A percentile compares a stretch with the other conserved stretches of the same genome.
Conservation (phyloP, 2,113 vertebrate genomes). For the Cyphomyrus plagiostoma region DNA sequence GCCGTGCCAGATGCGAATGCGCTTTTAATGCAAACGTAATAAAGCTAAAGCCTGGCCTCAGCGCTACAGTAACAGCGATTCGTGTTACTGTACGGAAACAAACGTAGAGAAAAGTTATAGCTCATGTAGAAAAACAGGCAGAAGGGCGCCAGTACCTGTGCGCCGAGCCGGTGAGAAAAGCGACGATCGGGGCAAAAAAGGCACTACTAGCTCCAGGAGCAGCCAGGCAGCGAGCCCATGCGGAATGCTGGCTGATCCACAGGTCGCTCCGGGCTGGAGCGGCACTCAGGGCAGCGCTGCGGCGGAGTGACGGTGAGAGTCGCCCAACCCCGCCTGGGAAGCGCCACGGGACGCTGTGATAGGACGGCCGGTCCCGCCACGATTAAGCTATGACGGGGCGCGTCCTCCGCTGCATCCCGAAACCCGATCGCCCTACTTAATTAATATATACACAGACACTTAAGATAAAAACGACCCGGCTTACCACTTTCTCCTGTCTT, state of each 20-base stretch:
- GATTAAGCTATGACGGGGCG: constrained; percentile 30
- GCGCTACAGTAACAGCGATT: not conserved
- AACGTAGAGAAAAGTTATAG: not conserved
- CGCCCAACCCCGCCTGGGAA: constrained; percentile 27
- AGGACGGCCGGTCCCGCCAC: constrained; percentile 39
- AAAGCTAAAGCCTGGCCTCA: not conserved
- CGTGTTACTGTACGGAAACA: not conserved
- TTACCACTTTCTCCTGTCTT: not conserved
- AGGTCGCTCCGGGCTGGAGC: not conserved
- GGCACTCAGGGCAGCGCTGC: not conserved
- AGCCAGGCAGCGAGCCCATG: not conserved
- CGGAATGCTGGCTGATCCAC: not conserved
- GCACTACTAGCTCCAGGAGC: not conserved
- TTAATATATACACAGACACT: not conserved
- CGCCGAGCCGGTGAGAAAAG: not conserved
- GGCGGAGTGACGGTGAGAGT: constrained; percentile 46
- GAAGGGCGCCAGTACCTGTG: not conserved
- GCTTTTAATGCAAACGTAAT: not conserved
- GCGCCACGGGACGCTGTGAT: constrained; percentile 44
- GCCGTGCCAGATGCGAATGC: not conserved
- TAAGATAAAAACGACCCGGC: not conserved
- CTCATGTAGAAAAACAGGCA: not conserved
- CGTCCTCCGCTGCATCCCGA: constrained; percentile 30
- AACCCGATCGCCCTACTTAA: not conserved
- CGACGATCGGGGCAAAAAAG: not conserved